Evolutionary conservation across 2,113 vertebrate species (phyloP).

Genomic region (Casuarius casuarius): DNA sequence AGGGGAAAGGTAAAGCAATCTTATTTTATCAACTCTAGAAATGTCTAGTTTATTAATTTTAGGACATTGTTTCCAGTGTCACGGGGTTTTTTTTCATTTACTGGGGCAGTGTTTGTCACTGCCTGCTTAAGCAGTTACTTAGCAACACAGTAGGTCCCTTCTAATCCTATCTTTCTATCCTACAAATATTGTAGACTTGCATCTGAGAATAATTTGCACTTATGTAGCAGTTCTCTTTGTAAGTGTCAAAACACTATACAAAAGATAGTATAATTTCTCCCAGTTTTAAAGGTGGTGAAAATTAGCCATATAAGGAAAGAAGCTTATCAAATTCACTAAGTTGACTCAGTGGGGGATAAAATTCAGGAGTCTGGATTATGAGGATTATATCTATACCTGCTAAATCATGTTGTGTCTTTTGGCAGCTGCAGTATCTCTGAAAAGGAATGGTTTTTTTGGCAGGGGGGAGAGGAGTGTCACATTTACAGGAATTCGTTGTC

Average conservation of each 20-base stretch:
- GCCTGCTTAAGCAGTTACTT: background rate
- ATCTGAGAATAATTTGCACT: background rate
- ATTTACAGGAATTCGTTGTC: background rate
- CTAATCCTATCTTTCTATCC: background rate
- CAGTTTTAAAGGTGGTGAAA: background rate
- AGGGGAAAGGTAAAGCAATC: conserved; percentile 80
- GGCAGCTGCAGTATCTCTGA: background rate
- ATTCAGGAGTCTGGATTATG: background rate
- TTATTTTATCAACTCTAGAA: background rate
- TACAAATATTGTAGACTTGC: background rate
- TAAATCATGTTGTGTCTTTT: background rate
- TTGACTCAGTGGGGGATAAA: background rate
- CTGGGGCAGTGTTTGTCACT: background rate
- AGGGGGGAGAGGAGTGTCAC: background rate
- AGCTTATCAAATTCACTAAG: background rate
- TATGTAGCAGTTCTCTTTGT: background rate
- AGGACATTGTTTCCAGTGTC: background rate
- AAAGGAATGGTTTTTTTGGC: background rate
- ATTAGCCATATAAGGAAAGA: background rate
- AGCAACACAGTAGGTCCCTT: background rate
- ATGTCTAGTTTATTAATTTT: background rate
- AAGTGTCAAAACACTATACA: background rate
- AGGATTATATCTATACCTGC: background rate
- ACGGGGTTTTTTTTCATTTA: background rate
- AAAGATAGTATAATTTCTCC: background rate